phyloP scores from a whole-genome alignment of 2,113 vertebrate genomes.

The Trematocara stigmaticum region DNA sequence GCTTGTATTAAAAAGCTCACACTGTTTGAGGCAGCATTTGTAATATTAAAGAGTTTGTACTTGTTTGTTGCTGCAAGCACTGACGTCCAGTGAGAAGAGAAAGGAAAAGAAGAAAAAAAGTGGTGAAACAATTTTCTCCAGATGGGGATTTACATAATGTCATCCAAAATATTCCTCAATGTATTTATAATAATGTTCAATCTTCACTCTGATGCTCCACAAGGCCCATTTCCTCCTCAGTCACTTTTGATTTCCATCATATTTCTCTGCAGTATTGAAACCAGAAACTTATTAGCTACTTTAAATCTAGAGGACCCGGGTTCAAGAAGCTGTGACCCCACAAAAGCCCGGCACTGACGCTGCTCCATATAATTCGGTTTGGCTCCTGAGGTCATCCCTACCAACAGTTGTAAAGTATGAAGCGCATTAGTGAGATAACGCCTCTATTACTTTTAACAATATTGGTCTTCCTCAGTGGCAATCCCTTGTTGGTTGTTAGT shows the following conservation, averaged over 20 bases:
- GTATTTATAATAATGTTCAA: neutral
- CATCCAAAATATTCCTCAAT: neutral
- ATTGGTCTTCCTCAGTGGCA: constrained; percentile 18
- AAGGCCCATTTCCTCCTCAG: constrained; percentile 11
- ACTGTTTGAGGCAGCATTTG: neutral
- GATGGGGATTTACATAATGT: neutral
- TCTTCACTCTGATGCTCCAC: neutral
- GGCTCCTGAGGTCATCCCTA: neutral
- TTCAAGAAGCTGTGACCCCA: constrained; percentile 20
- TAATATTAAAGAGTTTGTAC: neutral
- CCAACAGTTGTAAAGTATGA: constrained; percentile 36
- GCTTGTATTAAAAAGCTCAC: neutral
- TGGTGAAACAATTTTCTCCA: neutral
- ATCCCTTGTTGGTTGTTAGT: constrained; percentile 39
- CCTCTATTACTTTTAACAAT: constrained; percentile 57
- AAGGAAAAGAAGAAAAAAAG: neutral
- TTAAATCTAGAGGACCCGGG: constrained; percentile 5
- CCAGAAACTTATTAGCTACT: constrained; percentile 12
- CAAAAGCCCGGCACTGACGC: neutral
- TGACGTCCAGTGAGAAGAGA: neutral
- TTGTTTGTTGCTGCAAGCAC: neutral
- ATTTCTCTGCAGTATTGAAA: neutral
- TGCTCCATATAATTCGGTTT: neutral
- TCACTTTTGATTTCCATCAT: constrained; percentile 26
- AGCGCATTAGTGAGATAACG: constrained; percentile 53